Evolutionary conservation across 1,140 invertebrate species (phyloP).

Genomic region (Phenacoccus solenopsis): DNA sequence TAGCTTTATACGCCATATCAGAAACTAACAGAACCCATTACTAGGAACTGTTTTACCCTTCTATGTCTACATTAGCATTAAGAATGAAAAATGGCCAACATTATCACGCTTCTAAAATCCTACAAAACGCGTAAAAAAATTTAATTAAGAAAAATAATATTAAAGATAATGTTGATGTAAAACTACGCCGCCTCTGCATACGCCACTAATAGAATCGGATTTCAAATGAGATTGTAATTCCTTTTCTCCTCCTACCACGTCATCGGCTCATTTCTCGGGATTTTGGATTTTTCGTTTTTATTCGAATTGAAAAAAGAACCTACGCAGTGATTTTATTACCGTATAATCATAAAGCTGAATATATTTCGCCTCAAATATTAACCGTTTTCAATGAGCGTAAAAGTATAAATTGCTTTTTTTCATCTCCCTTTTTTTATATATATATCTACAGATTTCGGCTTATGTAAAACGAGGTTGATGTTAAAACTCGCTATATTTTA

Average conservation of each 20-base stretch:
- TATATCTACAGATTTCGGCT: neutral
- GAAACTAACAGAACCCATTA: constrained; percentile 1
- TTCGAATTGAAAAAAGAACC: neutral
- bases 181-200: neutral
- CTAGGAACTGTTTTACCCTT: neutral
- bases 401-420: neutral
- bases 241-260: neutral
- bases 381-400: neutral
- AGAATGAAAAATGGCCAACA: neutral
- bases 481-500: neutral
- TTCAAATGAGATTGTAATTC: neutral
- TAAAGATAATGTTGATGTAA: neutral
- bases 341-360: neutral
- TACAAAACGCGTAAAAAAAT: constrained; percentile 2
- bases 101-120: neutral
- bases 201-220: neutral
- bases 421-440: neutral
- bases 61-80: constrained; percentile 2
- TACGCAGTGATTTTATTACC: neutral
- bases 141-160: constrained; percentile 4
- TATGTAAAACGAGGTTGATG: neutral
- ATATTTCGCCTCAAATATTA: neutral
- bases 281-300: too few relatives aligned
- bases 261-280: neutral
- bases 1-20: constrained; percentile 1